Base-by-base conservation (phyloP, 2,113 vertebrate genomes). In the Heptranchias perlo region DNA sequence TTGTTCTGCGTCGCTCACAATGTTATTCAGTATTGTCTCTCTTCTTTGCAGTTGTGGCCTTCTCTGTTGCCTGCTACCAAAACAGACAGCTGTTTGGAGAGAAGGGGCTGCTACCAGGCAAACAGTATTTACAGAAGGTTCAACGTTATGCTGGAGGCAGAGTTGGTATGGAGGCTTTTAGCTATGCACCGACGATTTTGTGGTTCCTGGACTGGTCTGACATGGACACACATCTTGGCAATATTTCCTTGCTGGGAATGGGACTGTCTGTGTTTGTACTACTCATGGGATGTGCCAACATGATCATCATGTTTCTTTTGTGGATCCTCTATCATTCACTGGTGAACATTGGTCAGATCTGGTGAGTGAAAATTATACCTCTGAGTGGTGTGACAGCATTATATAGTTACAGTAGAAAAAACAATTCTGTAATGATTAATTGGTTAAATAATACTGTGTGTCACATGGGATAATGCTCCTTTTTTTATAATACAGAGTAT, bases 51-150 rank as follows among this genome's bases (percentile, higher is more conserved):
- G 99, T 97, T 0, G 98, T 99, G 96, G 99, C 99, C 0, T 99
- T 99, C 97, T 96, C 97, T 86, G 98, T 99, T 65, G 99, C 99
- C 0, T 98, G 98, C 31, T 98, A 98, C 62, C 99, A 99, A 97
- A 99, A 99, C 97, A 99, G 98, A 96, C 98, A 98, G 97, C 98
- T 99, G 96, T 98, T 99, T 0, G 99, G 99, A 0, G 98, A 98
- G 10, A 97, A 84, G 0, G 99, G 99, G 0, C 97, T 99, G 52
- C 98, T 99, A 92, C 99, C 99, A 52, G 98, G 98, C 96, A 97
- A 96, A 54, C 96, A 96, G 1, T 99, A 99, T 97, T 97, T 99
- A 96, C 97, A 97, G 96, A 98, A 97, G 0, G 96, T 99, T 61
- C 98, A 98, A 84, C 97, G 96, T 39, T 98, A 99, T 31, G 98